Evolutionary conservation across 2,113 vertebrate species (phyloP).

Genomic region (Brienomyrus brachyistius): DNA sequence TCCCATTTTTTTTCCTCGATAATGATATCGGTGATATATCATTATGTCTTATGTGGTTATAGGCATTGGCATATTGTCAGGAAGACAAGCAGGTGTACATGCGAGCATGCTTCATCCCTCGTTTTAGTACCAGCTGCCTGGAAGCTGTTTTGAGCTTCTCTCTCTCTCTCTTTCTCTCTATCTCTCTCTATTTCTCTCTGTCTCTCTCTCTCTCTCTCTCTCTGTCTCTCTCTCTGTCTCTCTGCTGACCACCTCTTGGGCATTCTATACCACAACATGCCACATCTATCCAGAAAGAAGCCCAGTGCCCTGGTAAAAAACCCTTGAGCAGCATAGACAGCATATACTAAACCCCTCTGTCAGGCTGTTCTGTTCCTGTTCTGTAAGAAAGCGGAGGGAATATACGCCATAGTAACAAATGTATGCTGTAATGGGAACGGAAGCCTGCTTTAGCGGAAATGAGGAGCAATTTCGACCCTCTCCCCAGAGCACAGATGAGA

Average conservation of each 20-base stretch:
- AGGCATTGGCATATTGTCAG: background rate
- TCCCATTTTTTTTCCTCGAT: background rate
- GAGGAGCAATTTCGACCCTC: conserved; percentile 19
- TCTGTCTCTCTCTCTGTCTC: too few relatives aligned
- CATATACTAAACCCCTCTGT: background rate
- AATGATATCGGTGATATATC: background rate
- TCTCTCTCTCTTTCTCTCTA: too few relatives aligned
- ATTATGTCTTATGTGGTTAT: background rate
- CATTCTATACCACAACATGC: background rate
- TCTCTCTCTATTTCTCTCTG: too few relatives aligned
- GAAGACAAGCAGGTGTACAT: background rate
- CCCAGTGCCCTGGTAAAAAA: background rate
- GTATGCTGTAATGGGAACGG: conserved; percentile 18
- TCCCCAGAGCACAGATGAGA: conserved; percentile 17
- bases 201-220: background rate
- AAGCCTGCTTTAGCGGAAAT: background rate
- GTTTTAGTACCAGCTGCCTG: background rate
- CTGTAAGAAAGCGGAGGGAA: background rate
- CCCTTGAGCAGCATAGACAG: background rate
- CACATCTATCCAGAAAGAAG: background rate
- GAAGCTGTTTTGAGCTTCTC: background rate
- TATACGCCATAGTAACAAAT: conserved; percentile 18
- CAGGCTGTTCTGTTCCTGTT: background rate
- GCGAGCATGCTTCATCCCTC: background rate
- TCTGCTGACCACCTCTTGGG: background rate